phyloP scores from a whole-genome alignment of 2,888 invertebrate species.

The Tenthredo mesomela region DNA sequence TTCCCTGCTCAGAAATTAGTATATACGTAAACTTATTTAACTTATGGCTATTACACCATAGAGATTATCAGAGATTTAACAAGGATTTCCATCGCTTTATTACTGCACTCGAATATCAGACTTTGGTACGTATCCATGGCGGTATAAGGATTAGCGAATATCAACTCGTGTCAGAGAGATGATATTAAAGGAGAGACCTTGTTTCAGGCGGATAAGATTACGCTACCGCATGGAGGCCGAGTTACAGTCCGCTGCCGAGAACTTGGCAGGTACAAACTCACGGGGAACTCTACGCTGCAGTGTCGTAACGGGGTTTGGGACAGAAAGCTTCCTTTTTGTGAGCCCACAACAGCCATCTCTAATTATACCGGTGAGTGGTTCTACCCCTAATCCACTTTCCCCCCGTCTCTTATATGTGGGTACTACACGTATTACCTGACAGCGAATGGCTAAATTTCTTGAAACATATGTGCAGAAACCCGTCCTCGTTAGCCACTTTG shows the following conservation, averaged over 20 bases:
- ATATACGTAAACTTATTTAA: neutral
- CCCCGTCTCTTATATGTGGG: neutral
- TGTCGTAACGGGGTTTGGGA: conserved; percentile 93
- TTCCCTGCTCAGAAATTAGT: neutral
- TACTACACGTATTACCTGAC: neutral
- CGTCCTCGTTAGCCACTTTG: neutral
- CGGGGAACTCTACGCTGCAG: conserved; percentile 87
- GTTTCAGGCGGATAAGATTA: conserved; percentile 74
- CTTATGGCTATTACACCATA: neutral
- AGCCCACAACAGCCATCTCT: conserved; percentile 91
- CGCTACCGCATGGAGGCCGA: conserved; percentile 86
- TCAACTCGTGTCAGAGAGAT: conserved; percentile 14
- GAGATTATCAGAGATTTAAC: neutral
- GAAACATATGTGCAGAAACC: neutral
- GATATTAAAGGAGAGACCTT: conserved; percentile 21
- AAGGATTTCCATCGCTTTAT: neutral
- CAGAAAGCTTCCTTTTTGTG: conserved; percentile 88
- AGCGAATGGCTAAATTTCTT: neutral
- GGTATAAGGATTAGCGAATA: conserved; percentile 12
- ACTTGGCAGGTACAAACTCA: conserved; percentile 90
- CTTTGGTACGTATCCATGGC: neutral
- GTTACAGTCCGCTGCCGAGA: conserved; percentile 89
- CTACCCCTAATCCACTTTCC: neutral
- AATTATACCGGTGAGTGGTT: conserved; percentile 87
- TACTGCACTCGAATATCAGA: neutral